These are phyloP conservation scores for Sterrhoptilus dennistouni DNA, from an alignment of 2,113 vertebrate genomes.

Conservation along the genomic window DNA sequence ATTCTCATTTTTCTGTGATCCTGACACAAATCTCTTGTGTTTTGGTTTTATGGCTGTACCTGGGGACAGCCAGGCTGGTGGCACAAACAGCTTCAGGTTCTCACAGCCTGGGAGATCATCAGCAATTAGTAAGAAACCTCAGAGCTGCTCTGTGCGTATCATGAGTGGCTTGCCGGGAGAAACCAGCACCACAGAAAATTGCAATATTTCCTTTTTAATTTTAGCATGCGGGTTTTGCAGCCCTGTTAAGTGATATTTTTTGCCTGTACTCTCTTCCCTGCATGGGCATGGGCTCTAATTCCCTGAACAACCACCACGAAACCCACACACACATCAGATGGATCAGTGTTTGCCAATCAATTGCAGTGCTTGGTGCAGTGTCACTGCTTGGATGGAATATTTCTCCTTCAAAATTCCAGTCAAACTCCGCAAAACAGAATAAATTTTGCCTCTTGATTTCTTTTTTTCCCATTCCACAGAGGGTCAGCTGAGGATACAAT, in stretches of 20 bases:
- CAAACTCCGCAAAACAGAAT: background rate
- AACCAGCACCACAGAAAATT: background rate
- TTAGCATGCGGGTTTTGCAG: background rate
- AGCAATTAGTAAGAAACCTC: background rate
- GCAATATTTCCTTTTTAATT: background rate
- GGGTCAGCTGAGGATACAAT: background rate
- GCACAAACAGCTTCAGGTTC: conserved; percentile 47
- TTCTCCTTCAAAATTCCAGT: background rate
- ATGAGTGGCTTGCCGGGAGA: background rate
- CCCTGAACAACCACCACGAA: background rate
- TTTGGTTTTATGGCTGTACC: conserved; percentile 58
- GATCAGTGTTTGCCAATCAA: background rate
- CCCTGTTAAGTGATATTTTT: background rate
- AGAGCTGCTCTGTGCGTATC: background rate
- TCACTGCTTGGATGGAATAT: background rate
- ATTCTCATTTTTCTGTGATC: background rate
- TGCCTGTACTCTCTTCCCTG: background rate
- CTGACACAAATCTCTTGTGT: conserved; percentile 2
- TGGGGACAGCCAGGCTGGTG: conserved; percentile 55
- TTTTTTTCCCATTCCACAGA: background rate
- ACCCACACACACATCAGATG: background rate
- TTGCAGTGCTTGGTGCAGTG: background rate
- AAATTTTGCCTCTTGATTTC: background rate
- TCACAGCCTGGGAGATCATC: conserved; percentile 1
- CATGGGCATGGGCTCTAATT: background rate